Conservation (phyloP, 2,888 invertebrate species). For the Luperina testacea region DNA sequence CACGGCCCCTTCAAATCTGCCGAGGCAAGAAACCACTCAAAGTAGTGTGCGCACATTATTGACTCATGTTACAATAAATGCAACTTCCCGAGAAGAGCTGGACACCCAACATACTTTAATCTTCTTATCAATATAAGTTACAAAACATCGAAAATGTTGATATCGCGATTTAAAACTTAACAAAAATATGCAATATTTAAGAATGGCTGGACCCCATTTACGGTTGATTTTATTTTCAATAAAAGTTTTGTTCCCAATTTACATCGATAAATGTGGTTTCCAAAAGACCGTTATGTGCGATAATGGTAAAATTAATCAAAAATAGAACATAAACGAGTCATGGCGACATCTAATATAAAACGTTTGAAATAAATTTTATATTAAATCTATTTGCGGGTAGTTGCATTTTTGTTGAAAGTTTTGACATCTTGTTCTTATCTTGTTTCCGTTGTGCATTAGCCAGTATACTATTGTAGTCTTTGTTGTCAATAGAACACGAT, state of each 20-base stretch:
- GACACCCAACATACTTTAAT: conserved; percentile 73
- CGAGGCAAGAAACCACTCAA: conserved; percentile 59
- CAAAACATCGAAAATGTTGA: conserved; percentile 50
- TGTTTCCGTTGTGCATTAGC: not conserved
- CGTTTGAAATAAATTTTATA: conserved; percentile 1
- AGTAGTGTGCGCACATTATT: conserved; percentile 67
- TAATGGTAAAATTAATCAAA: not conserved
- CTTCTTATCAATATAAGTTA: conserved; percentile 33
- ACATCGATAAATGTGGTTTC: not conserved
- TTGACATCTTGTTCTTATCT: not conserved
- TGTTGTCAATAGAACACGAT: not conserved
- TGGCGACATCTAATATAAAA: conserved; percentile 53
- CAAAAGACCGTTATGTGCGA: not conserved
- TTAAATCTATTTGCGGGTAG: conserved; percentile 47
- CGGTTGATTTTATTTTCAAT: not conserved
- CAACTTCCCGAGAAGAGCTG: conserved; percentile 83
- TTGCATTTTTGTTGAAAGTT: not conserved
- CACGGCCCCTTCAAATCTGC: conserved; percentile 71
- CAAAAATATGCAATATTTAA: not conserved
- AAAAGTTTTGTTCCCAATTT: not conserved
- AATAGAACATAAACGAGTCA: not conserved
- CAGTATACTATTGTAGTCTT: too few relatives aligned
- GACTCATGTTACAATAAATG: conserved; percentile 69
- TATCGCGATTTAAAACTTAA: conserved; percentile 70
- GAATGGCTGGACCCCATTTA: not conserved